Conservation (phyloP, 2,888 invertebrate genomes). For the Acronicta leporina region DNA sequence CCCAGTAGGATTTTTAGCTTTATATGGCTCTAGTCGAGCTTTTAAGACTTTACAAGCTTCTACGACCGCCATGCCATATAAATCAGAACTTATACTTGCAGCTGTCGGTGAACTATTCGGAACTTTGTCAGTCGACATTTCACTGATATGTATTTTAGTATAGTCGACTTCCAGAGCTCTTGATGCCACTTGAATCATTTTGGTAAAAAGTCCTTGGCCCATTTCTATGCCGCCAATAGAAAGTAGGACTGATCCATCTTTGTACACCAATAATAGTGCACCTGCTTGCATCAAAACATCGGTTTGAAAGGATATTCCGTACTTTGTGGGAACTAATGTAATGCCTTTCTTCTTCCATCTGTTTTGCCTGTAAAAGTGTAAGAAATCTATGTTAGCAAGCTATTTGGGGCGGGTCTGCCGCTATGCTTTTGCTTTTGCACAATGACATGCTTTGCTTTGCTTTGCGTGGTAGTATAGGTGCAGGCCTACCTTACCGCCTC, state of each 20-base stretch:
- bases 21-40: slow-evolving; percentile 91
- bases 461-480: too few species aligned
- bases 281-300: slow-evolving; percentile 93
- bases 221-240: slow-evolving; percentile 96
- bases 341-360: slow-evolving; percentile 94
- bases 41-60: slow-evolving; percentile 92
- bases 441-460: too few species aligned
- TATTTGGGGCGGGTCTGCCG: too few species aligned
- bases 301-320: slow-evolving; percentile 92
- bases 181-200: slow-evolving; percentile 95
- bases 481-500: too few species aligned
- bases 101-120: slow-evolving; percentile 95
- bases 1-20: slow-evolving; percentile 90
- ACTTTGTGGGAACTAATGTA: slow-evolving; percentile 92
- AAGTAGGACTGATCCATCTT: slow-evolving; percentile 93
- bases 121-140: slow-evolving; percentile 94
- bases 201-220: slow-evolving; percentile 97
- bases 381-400: neutral
- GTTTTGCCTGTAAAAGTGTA: slow-evolving; percentile 85
- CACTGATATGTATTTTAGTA: slow-evolving; percentile 91
- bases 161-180: slow-evolving; percentile 90
- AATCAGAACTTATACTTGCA: slow-evolving; percentile 93
- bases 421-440: too few species aligned
- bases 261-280: slow-evolving; percentile 93
- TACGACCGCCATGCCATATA: slow-evolving; percentile 94